phyloP scores from a whole-genome alignment of 2,888 invertebrate genomes.

The Tachina grossa region DNA sequence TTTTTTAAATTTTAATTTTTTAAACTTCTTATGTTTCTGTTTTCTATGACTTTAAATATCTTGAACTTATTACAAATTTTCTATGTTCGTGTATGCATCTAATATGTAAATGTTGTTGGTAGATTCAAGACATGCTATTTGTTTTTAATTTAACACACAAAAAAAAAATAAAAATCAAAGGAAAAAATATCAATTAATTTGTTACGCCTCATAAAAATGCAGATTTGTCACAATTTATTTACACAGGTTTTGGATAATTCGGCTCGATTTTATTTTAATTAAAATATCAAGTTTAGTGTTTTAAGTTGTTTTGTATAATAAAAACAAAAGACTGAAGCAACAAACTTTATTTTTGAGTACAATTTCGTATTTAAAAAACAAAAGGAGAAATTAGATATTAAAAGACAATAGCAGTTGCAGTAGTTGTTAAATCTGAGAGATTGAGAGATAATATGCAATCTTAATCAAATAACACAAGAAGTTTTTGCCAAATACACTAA shows the following conservation, averaged over 20 bases:
- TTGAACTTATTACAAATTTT: not conserved
- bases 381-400: not conserved
- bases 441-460: not conserved
- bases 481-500: conserved; percentile 12
- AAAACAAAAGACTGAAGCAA: conserved; percentile 27
- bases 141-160: not conserved
- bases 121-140: conserved; percentile 1
- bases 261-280: conserved; percentile 30
- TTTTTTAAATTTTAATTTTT: conserved; percentile 27
- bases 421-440: not conserved
- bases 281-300: conserved; percentile 6
- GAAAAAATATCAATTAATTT: conserved; percentile 59
- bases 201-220: conserved; percentile 67
- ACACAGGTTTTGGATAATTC: conserved; percentile 50
- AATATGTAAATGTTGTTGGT: not conserved
- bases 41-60: conserved; percentile 3
- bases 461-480: not conserved
- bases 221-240: conserved; percentile 68
- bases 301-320: not conserved
- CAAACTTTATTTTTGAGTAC: not conserved
- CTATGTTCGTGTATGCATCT: not conserved
- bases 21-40: not conserved
- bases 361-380: not conserved
- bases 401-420: not conserved
- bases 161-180: not conserved